These are phyloP conservation scores for Prosopocoilus inquinatus DNA, from an alignment of 2,888 invertebrate genomes.

Conservation along the genomic window DNA sequence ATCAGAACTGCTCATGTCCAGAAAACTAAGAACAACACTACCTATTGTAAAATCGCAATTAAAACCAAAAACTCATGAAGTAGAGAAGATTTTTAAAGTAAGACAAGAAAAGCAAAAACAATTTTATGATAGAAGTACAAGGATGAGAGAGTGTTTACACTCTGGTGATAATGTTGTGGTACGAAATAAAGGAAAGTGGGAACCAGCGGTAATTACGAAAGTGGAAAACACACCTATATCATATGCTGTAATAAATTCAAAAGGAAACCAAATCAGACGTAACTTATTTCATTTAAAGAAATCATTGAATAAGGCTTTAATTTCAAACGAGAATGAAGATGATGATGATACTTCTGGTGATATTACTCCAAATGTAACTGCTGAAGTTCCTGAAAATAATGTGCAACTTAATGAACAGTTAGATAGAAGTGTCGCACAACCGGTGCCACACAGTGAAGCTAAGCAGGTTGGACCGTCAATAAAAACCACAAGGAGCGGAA, in stretches of 20 bases:
- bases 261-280: constrained; percentile 1
- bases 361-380: no score
- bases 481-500: no score
- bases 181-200: not conserved
- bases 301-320: not conserved
- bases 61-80: not conserved
- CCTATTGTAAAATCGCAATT: constrained; percentile 3
- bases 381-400: no score
- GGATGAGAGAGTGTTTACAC: not conserved
- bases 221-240: constrained; percentile 1
- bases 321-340: no score
- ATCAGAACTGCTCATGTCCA: not conserved
- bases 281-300: not conserved
- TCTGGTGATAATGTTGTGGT: not conserved
- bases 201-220: not conserved
- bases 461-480: no score
- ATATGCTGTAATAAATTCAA: constrained; percentile 3
- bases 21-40: constrained; percentile 1
- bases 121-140: constrained; percentile 7
- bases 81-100: not conserved
- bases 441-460: no score
- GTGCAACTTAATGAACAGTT: no score
- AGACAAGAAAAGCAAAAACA: constrained; percentile 4
- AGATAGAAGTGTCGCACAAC: no score
- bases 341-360: no score